Conservation (phyloP, 2,113 vertebrate species). For the Steatornis caripensis region DNA sequence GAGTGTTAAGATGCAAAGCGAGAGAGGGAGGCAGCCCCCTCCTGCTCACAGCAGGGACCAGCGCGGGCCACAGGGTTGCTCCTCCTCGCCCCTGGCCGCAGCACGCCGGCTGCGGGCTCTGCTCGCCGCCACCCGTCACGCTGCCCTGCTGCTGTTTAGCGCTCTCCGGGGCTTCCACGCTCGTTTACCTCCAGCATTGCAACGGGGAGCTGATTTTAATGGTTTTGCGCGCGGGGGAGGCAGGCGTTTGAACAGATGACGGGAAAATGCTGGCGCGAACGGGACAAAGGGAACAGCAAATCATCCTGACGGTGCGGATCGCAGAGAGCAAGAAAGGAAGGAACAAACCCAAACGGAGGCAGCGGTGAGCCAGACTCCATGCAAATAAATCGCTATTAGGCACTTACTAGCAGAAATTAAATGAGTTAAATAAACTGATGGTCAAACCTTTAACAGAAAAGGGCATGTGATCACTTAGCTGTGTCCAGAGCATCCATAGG, state of each 20-base stretch:
- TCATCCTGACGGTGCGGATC: background rate
- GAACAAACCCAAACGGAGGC: background rate
- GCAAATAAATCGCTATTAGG: background rate
- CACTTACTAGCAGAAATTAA: background rate
- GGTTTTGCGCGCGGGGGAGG: rapidly evolving
- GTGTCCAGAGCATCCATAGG: background rate
- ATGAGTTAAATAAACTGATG: background rate
- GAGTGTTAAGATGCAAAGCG: background rate
- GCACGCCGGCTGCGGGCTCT: background rate
- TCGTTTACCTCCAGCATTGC: background rate
- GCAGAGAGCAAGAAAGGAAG: background rate
- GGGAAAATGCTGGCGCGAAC: background rate
- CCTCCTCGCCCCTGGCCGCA: rapidly evolving
- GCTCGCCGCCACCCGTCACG: background rate
- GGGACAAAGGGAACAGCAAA: background rate
- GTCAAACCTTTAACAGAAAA: background rate
- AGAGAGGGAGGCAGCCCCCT: background rate
- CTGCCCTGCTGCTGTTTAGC: background rate
- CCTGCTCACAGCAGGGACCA: background rate
- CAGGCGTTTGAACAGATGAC: background rate
- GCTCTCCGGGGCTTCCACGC: background rate
- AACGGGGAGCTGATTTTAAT: background rate
- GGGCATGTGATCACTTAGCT: background rate
- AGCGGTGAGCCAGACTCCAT: rapidly evolving
- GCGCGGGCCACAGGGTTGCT: background rate